Base-by-base conservation (phyloP, 2,888 invertebrate species). In the Parnassius smintheus region DNA sequence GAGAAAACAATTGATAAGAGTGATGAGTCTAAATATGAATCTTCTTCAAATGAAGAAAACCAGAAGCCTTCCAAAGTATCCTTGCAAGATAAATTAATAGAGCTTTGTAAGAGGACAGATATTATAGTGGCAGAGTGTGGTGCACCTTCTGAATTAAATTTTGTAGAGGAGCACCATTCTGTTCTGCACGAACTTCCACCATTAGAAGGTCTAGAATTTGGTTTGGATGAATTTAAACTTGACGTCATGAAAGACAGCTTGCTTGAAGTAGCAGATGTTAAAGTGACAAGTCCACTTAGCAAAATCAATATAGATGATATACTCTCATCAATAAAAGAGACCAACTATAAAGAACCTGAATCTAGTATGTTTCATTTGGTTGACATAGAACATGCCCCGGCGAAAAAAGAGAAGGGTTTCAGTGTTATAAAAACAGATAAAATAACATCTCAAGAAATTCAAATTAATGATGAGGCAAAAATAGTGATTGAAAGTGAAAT, bases 71-170 rank as follows among this genome's bases (percentile, higher is more conserved):
- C 71, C 66, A 59, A 41, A 55, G 8, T 85, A 50, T 86, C 86
- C 0, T 73, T 91, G 64, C 91, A 90, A 66, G 88, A 91, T 55
- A 91, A 90, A 72, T 71, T 91, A 51, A 77, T 85, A 25, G 83
- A 90, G 66, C 74, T 92, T 13, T 92, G 91, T 64, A 92, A 92
- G 66, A 80, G 88, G 74, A 86, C 83, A 22, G 91, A 92, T 72
- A 89, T 92, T 49, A 84, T 92, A 81, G 88, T 92, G 52, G 92
- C 91, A 1, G 83, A 91, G 67, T 92, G 92, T 62, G 92, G 90
- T 66, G 77, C 82, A 1, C 92, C 92, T 11, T 75, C 86, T 0
- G 89, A 88, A 61, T 75, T 92, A 10, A 86, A 85, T 68, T 92
- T 90, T 60, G 84, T 91, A 7, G 92, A 92, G 61, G 91, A 92